These are phyloP conservation scores for Cheilosia scutellata DNA, from an alignment of 2,888 invertebrate species.

Conservation along the genomic window DNA sequence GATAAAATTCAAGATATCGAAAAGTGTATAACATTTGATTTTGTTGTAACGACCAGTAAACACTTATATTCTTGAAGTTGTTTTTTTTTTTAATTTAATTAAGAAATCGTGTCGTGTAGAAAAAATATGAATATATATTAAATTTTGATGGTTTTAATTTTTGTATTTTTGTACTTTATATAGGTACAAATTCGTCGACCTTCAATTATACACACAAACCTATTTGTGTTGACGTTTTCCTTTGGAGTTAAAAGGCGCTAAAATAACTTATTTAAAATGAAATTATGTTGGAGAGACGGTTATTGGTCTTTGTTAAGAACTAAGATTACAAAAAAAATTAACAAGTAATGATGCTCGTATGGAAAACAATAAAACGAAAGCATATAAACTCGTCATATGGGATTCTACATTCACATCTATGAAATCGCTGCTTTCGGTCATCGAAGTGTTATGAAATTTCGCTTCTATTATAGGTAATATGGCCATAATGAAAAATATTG, in stretches of 20 bases:
- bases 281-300: background rate
- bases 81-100: slow-evolving; percentile 26
- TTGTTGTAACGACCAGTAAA: slow-evolving; percentile 47
- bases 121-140: slow-evolving; percentile 40
- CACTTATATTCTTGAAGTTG: slow-evolving; percentile 19
- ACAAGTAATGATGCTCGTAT: too few species aligned
- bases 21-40: slow-evolving; percentile 44
- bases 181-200: slow-evolving; percentile 62
- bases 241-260: slow-evolving; percentile 21
- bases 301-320: too few species aligned
- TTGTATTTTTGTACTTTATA: slow-evolving; percentile 55
- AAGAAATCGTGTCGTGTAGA: slow-evolving; percentile 59
- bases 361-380: too few species aligned
- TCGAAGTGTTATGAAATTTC: too few species aligned
- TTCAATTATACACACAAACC: slow-evolving; percentile 47
- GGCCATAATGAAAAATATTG: too few species aligned
- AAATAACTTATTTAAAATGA: background rate
- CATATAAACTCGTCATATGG: too few species aligned
- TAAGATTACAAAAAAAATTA: too few species aligned
- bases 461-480: too few species aligned
- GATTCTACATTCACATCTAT: too few species aligned
- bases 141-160: slow-evolving; percentile 46
- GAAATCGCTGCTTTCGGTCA: too few species aligned
- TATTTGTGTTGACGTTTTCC: slow-evolving; percentile 39
- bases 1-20: slow-evolving; percentile 39